Percentiles rank a stretch among this genome's conserved stretches.
These are phyloP conservation scores for Drosophila borealis DNA, from an alignment of 2,888 invertebrate species.

Conservation along the genomic window DNA sequence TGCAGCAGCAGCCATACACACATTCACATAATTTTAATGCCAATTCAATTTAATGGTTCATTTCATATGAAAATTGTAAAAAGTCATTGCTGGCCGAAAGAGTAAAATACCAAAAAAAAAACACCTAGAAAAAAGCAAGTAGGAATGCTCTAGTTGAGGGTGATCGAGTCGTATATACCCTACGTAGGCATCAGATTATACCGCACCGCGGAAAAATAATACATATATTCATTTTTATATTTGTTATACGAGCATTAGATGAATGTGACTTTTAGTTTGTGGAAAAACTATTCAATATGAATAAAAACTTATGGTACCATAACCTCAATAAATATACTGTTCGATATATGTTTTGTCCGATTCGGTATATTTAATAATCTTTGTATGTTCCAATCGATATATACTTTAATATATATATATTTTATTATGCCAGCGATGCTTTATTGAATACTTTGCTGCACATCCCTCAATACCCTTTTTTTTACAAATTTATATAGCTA, in stretches of 20 bases:
- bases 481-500: not conserved
- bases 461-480: not conserved
- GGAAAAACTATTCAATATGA: no score
- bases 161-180: constrained; percentile 19
- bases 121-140: constrained; percentile 23
- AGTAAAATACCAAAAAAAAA: constrained; percentile 46
- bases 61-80: constrained; percentile 81
- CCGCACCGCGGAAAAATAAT: no score
- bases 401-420: not conserved
- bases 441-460: no score
- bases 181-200: not conserved
- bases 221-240: no score
- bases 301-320: no score
- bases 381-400: no score
- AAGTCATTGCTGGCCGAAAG: constrained; percentile 77
- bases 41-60: constrained; percentile 81
- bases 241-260: no score
- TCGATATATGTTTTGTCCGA: no score
- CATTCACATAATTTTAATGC: constrained; percentile 78
- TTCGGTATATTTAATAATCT: no score
- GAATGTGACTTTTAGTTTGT: no score
- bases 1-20: constrained; percentile 28
- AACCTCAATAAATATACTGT: no score
- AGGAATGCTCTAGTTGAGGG: not conserved
- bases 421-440: no score